Evolutionary conservation across 2,797 vertebrate species (phyloP).

Genomic region (Tiaroga cobitis): DNA sequence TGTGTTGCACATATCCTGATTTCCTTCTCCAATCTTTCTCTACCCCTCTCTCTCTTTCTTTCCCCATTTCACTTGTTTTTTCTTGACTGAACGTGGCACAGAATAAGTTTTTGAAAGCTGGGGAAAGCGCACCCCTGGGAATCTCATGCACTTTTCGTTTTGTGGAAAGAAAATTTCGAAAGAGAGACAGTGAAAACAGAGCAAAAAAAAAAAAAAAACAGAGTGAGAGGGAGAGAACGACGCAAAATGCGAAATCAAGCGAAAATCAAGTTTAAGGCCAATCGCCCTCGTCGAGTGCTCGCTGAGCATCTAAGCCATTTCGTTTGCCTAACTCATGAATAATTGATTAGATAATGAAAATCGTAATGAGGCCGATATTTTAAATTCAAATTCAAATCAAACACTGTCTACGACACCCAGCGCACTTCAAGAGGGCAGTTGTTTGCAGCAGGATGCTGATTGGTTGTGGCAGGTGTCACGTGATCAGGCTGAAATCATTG

Average conservation of each 20-base stretch:
- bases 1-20: slow-evolving; percentile 62
- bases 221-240: slow-evolving; percentile 10
- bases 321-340: slow-evolving; percentile 79
- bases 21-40: slow-evolving; percentile 33
- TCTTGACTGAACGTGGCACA: slow-evolving; percentile 53
- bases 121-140: slow-evolving; percentile 70
- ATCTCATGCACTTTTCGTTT: slow-evolving; percentile 62
- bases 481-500: slow-evolving; percentile 55
- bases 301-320: slow-evolving; percentile 67
- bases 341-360: slow-evolving; percentile 84
- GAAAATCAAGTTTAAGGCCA: slow-evolving; percentile 66
- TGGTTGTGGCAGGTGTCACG: slow-evolving; percentile 63
- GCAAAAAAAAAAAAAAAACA: background rate
- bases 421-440: slow-evolving; percentile 66
- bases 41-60: slow-evolving; percentile 45
- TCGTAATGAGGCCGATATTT: slow-evolving; percentile 81
- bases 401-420: slow-evolving; percentile 68
- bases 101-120: slow-evolving; percentile 58
- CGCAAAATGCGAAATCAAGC: slow-evolving; percentile 49
- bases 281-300: slow-evolving; percentile 69
- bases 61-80: slow-evolving; percentile 32
- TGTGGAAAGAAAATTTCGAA: slow-evolving; percentile 30
- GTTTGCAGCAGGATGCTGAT: slow-evolving; percentile 54
- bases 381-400: slow-evolving; percentile 85
- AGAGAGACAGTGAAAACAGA: slow-evolving; percentile 31